These are phyloP conservation scores for Melikaiella ostensackeni DNA, from an alignment of 2,888 invertebrate species.

Conservation along the genomic window DNA sequence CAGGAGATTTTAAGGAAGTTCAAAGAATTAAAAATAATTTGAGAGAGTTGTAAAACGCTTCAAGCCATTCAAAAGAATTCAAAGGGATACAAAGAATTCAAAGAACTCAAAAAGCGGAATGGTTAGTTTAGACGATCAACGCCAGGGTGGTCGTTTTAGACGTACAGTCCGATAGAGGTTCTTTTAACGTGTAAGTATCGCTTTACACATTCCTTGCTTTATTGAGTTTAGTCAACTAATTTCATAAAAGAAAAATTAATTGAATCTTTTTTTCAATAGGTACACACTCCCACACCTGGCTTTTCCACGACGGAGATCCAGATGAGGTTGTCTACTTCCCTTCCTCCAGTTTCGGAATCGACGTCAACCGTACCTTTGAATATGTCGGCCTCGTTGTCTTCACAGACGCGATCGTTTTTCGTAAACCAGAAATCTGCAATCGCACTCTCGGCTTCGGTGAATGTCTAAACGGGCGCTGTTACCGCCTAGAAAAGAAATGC, in stretches of 20 bases:
- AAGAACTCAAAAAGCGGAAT: too few relatives aligned
- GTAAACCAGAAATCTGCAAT: slow-evolving; percentile 85
- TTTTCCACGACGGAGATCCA: slow-evolving; percentile 90
- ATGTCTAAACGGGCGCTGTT: slow-evolving; percentile 91
- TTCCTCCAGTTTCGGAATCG: slow-evolving; percentile 93
- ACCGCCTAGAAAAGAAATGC: slow-evolving; percentile 85
- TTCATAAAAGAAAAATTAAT: neutral
- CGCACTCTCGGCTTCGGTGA: slow-evolving; percentile 85
- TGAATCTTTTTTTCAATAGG: neutral
- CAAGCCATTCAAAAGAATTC: too few relatives aligned
- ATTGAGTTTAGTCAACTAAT: neutral
- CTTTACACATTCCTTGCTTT: too few relatives aligned
- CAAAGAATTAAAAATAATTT: too few relatives aligned
- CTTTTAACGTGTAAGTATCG: too few relatives aligned
- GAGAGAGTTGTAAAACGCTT: too few relatives aligned
- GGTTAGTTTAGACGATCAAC: too few relatives aligned
- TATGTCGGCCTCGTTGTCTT: slow-evolving; percentile 93
- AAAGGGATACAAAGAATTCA: too few relatives aligned
- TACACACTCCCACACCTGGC: slow-evolving; percentile 90
- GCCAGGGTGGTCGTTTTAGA: too few relatives aligned
- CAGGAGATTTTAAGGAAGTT: too few relatives aligned
- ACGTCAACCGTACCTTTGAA: slow-evolving; percentile 96
- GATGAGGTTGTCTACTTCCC: slow-evolving; percentile 93
- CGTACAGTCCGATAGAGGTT: too few relatives aligned
- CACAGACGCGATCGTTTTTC: slow-evolving; percentile 90